Evolutionary conservation across 2,888 invertebrate species (phyloP).

Genomic region (Ormia ochracea): DNA sequence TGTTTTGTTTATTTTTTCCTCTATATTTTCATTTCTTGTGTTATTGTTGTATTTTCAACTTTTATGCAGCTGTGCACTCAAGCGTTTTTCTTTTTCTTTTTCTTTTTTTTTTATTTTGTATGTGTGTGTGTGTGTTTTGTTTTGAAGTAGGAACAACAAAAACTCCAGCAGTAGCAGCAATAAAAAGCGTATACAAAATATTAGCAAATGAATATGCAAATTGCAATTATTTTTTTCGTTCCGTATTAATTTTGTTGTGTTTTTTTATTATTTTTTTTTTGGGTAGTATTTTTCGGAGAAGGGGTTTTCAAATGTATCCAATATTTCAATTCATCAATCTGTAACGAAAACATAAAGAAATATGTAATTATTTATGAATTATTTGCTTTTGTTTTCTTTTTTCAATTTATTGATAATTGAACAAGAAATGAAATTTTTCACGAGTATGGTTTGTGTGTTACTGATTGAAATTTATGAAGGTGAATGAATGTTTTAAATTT

Average conservation of each 20-base stretch:
- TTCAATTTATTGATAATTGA: background rate
- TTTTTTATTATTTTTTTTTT: constrained; percentile 19
- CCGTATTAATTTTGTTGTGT: constrained; percentile 17
- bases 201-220: constrained; percentile 72
- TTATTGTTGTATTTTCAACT: constrained; percentile 15
- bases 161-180: constrained; percentile 5
- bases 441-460: background rate
- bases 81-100: constrained; percentile 65
- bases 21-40: constrained; percentile 1
- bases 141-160: background rate
- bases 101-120: too few relatives aligned
- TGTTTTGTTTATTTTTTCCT: constrained; percentile 32
- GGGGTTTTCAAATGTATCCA: constrained; percentile 32
- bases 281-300: constrained; percentile 36
- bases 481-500: constrained; percentile 26
- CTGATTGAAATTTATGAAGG: constrained; percentile 33
- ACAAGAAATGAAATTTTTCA: constrained; percentile 29
- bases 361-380: constrained; percentile 50
- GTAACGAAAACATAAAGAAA: constrained; percentile 64
- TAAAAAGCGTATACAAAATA: constrained; percentile 39
- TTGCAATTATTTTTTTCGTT: constrained; percentile 59
- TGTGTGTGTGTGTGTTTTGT: too few relatives aligned
- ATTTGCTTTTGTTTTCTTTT: background rate
- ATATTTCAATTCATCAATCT: constrained; percentile 63
- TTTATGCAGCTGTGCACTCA: constrained; percentile 65